Conservation (phyloP, 2,113 vertebrate species). For the Girardinichthys multiradiatus region DNA sequence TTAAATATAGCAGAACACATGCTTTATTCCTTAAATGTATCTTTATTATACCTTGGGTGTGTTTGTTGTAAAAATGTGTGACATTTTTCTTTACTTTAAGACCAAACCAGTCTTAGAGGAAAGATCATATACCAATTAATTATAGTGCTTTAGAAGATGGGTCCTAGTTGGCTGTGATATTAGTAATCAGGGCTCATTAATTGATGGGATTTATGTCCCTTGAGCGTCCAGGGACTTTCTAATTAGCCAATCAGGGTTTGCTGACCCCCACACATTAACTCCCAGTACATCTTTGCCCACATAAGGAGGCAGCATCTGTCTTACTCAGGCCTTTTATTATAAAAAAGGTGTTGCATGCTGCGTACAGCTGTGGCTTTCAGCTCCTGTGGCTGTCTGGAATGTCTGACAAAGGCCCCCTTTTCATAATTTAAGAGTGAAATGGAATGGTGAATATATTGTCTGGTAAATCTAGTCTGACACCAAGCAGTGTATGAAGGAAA, state of each 20-base stretch:
- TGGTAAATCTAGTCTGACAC: constrained; percentile 7
- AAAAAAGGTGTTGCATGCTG: constrained; percentile 43
- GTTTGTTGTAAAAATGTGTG: neutral
- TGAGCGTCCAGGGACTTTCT: constrained; percentile 50
- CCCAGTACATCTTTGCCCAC: constrained; percentile 46
- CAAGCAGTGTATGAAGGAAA: constrained; percentile 20
- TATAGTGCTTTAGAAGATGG: constrained; percentile 10
- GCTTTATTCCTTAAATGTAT: neutral
- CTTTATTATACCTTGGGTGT: neutral
- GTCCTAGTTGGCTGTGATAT: constrained; percentile 29
- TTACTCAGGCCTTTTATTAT: constrained; percentile 55
- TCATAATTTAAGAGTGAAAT: constrained; percentile 47
- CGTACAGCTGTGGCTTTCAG: constrained; percentile 69
- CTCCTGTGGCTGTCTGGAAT: constrained; percentile 62
- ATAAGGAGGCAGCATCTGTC: constrained; percentile 45
- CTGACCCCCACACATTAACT: constrained; percentile 40
- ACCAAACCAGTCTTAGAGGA: constrained; percentile 6
- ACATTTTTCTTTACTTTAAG: neutral
- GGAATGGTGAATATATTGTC: constrained; percentile 33
- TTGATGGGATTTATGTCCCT: constrained; percentile 32
- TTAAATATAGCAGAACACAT: constrained; percentile 4
- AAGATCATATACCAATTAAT: constrained; percentile 37
- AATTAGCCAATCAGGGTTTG: constrained; percentile 66
- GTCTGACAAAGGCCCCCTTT: constrained; percentile 37
- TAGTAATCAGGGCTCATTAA: constrained; percentile 19